Evolutionary conservation across 2,113 vertebrate genomes (phyloP), one percentile per base, ranked within the genome.

Genomic region (Fukomys damarensis): DNA sequence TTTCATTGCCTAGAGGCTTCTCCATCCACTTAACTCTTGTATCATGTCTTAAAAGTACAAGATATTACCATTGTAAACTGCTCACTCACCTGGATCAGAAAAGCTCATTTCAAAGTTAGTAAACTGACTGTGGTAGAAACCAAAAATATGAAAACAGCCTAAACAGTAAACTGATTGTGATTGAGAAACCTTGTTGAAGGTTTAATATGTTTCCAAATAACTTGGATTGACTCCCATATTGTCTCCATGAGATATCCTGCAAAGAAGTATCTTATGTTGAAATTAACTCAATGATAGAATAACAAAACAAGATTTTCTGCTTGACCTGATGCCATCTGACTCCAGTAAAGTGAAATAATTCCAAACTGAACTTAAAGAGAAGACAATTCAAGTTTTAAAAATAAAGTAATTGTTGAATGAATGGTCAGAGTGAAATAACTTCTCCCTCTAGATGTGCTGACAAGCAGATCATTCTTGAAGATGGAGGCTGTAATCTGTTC

Each of bases 261-360:
- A 24, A 28, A 82, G 35, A 56, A 11, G 63, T 19, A 4, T 32
- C 49, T 84, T 74, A 41, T 1, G 7, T 79, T 91, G 65, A 68
- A 95, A 90, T 68, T 38, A 43, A 89, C 46, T 46, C 56, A 72
- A 58, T 52, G 14, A 76, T 52, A 72, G 43, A 76, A 59, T 59
- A 65, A 68, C n/a, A 84, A 87, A 83, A 82, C 22, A 88, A 56
- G 43, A 92, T 74, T 74, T 87, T 54, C 46, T 68, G 16, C 24
- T 94, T 46, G 30, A 61, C 56, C n/a, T 30, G 4, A 43, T 58
- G 59, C 7, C 46, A 2, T 11, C 26, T 38, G 16, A 84, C 35
- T 59, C 59, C 13, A 92, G 26, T 43, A 43, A 94, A 82, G 24
- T 91, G 30, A 93, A 85, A 91, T 58, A 89, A 89, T 63, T 28